Evolutionary conservation across 2,888 invertebrate genomes (phyloP).

Genomic region (Agrotis clavis): DNA sequence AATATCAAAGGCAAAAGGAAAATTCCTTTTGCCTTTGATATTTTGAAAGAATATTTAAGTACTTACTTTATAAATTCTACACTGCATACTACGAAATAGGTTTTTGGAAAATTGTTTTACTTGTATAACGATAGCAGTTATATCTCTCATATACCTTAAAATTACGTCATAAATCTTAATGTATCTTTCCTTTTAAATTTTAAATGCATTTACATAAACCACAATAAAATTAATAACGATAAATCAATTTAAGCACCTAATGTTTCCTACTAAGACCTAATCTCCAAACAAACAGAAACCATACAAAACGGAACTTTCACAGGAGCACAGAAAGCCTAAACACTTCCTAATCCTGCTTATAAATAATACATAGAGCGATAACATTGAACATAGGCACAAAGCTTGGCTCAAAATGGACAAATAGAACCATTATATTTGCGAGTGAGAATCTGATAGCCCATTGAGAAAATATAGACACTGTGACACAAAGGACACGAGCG

Average conservation of each 20-base stretch:
- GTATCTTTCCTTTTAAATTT: background rate
- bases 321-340: conserved; percentile 49
- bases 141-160: too few relatives aligned
- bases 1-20: too few relatives aligned
- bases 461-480: conserved; percentile 53
- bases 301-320: conserved; percentile 52
- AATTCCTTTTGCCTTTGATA: background rate
- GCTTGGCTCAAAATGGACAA: conserved; percentile 66
- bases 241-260: background rate
- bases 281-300: conserved; percentile 19
- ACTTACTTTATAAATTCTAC: background rate
- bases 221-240: background rate
- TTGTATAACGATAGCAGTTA: background rate
- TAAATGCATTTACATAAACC: background rate
- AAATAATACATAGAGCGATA: conserved; percentile 66
- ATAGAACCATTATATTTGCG: conserved; percentile 67
- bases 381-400: conserved; percentile 55
- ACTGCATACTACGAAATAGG: background rate
- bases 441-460: conserved; percentile 62
- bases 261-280: background rate
- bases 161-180: too few relatives aligned
- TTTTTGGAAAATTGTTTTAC: background rate
- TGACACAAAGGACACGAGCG: conserved; percentile 60
- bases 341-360: conserved; percentile 58
- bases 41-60: background rate